Conservation (phyloP, 2,113 vertebrate species). For the Fukomys damarensis region DNA sequence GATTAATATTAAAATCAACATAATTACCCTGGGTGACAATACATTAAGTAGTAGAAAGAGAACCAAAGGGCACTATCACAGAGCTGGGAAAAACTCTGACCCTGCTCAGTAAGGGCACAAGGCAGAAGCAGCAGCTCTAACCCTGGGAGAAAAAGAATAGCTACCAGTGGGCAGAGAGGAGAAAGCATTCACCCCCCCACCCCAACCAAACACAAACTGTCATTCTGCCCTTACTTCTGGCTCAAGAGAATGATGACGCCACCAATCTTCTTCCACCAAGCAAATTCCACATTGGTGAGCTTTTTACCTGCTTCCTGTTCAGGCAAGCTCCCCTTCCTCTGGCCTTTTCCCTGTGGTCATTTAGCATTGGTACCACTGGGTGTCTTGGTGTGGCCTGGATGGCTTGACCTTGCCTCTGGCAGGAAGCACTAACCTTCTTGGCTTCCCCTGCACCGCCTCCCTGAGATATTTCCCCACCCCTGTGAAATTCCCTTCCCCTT, state of each 20-base stretch:
- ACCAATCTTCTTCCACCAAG: neutral
- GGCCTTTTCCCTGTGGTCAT: neutral
- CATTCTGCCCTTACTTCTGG: neutral
- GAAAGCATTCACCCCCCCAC: neutral
- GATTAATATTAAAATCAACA: neutral
- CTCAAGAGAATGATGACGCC: neutral
- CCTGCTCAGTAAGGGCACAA: too few species aligned
- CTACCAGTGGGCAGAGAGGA: neutral
- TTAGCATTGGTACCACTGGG: accelerated
- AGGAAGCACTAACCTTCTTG: neutral
- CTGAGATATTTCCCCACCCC: too few species aligned
- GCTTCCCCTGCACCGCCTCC: neutral
- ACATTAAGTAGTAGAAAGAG: neutral
- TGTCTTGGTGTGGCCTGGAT: neutral
- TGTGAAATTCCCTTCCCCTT: neutral
- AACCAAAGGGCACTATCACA: neutral
- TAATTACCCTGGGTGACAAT: neutral
- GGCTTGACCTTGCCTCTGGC: neutral
- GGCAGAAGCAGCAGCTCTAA: neutral
- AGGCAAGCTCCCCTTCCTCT: neutral
- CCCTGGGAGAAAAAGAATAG: neutral
- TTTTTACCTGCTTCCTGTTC: neutral
- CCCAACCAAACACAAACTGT: too few species aligned
- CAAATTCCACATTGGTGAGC: neutral
- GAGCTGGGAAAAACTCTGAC: neutral